Evolutionary conservation across 2,888 invertebrate genomes (phyloP).

Genomic region (Aethes cnicana): DNA sequence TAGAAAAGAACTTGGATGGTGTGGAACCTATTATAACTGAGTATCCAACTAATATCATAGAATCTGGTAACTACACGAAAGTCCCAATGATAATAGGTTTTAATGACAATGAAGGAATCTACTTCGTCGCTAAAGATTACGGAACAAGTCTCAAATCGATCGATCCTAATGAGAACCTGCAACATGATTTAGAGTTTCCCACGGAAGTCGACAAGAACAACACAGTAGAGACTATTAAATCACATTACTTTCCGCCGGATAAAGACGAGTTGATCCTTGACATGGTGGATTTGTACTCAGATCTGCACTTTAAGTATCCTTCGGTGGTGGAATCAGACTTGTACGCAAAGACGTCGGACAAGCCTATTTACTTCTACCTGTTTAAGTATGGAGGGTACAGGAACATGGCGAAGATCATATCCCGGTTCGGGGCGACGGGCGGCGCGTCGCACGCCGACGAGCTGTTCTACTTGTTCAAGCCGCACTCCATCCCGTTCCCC

Average conservation of each 20-base stretch:
- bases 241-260: constrained; percentile 58
- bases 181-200: constrained; percentile 61
- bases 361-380: constrained; percentile 69
- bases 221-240: constrained; percentile 51
- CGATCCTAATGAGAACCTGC: constrained; percentile 50
- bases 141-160: constrained; percentile 55
- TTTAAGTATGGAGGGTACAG: constrained; percentile 67
- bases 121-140: constrained; percentile 64
- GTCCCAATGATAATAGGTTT: constrained; percentile 73
- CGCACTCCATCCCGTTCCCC: constrained; percentile 63
- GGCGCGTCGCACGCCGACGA: constrained; percentile 76
- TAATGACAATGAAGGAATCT: constrained; percentile 71
- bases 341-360: constrained; percentile 57
- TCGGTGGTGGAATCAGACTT: constrained; percentile 62
- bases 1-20: constrained; percentile 64
- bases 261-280: constrained; percentile 66
- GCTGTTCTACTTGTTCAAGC: constrained; percentile 71
- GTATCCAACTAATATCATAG: constrained; percentile 59
- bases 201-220: constrained; percentile 53
- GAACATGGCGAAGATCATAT: constrained; percentile 68
- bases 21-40: constrained; percentile 60
- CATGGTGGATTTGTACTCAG: constrained; percentile 71
- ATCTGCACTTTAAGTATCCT: constrained; percentile 70
- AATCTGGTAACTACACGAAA: constrained; percentile 65
- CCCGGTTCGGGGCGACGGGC: constrained; percentile 48